Conservation (phyloP, 2,888 invertebrate species). For the Sthenelais limicola region DNA sequence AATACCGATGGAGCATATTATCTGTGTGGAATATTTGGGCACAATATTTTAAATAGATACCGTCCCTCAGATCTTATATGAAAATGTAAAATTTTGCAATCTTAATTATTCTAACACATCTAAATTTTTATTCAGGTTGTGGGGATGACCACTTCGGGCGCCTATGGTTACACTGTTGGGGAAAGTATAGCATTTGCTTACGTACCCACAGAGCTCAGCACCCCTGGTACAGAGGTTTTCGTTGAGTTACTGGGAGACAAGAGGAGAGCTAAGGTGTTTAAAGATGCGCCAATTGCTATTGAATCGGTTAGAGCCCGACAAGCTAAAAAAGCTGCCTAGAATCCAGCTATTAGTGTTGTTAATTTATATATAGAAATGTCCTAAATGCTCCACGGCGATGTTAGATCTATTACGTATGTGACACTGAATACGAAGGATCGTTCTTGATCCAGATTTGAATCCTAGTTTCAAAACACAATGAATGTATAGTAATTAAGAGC, state of each 20-base stretch:
- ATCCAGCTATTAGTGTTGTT: too few species aligned
- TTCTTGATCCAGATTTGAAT: too few species aligned
- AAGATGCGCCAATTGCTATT: slow-evolving; percentile 55
- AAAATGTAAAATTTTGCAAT: slow-evolving; percentile 55
- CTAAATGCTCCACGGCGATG: too few species aligned
- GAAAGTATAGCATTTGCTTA: slow-evolving; percentile 73
- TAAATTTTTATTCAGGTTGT: slow-evolving; percentile 64
- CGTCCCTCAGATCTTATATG: slow-evolving; percentile 54
- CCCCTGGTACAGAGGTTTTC: slow-evolving; percentile 57
- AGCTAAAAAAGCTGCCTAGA: too few species aligned
- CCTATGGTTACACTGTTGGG: slow-evolving; percentile 68
- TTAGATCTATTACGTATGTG: too few species aligned
- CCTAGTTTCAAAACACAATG: too few species aligned
- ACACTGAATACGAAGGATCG: too few species aligned
- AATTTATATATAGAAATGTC: too few species aligned
- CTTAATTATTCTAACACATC: not conserved
- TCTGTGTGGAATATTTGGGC: too few species aligned
- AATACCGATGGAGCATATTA: too few species aligned
- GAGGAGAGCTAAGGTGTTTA: slow-evolving; percentile 55
- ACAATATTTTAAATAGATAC: not conserved
- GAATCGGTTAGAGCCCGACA: slow-evolving; percentile 43
- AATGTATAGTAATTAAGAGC: too few species aligned
- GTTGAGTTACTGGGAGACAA: slow-evolving; percentile 64
- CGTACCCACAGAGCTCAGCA: slow-evolving; percentile 63
- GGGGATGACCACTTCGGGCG: slow-evolving; percentile 73